A percentile compares a stretch with the other conserved stretches of the same genome.
Conservation (phyloP, 2,888 invertebrate species). For the Machimus rusticus region DNA sequence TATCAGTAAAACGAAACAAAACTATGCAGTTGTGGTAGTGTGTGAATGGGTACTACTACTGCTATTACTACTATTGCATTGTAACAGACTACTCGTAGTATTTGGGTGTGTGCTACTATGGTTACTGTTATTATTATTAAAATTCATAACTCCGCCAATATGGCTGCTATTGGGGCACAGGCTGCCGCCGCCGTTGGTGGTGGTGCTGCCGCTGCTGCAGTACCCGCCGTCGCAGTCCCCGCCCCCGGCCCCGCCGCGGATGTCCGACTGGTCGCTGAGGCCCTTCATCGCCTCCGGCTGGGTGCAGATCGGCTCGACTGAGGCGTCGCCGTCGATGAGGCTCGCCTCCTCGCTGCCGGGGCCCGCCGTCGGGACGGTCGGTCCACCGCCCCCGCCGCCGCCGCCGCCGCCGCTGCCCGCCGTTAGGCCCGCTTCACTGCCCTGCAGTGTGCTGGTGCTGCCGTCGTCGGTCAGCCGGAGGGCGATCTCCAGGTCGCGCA, state of each 20-base stretch:
- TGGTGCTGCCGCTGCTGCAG: slow-evolving; percentile 50
- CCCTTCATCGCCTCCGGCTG: slow-evolving; percentile 59
- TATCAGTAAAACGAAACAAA: slow-evolving; percentile 46
- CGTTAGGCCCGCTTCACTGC: slow-evolving; percentile 41
- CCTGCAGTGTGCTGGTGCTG: slow-evolving; percentile 43
- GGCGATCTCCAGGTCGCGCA: slow-evolving; percentile 89
- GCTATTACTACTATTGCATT: slow-evolving; percentile 59
- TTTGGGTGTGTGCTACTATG: slow-evolving; percentile 48
- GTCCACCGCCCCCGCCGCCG: no score
- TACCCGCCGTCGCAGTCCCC: slow-evolving; percentile 51
- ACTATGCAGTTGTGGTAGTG: slow-evolving; percentile 60
- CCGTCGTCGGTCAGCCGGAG: slow-evolving; percentile 70
- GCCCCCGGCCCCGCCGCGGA: slow-evolving; percentile 50
- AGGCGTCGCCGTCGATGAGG: slow-evolving; percentile 51
- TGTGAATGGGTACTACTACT: slow-evolving; percentile 52
- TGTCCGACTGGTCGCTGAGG: slow-evolving; percentile 50
- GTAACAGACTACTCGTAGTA: slow-evolving; percentile 53
- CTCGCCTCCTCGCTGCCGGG: slow-evolving; percentile 17
- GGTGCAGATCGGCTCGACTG: slow-evolving; percentile 60
- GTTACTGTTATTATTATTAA: slow-evolving; percentile 47
- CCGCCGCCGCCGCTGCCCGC: slow-evolving; percentile 11
- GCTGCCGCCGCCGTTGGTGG: neutral
- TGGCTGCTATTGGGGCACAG: slow-evolving; percentile 34
- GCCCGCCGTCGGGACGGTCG: neutral
- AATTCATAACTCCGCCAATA: slow-evolving; percentile 43